A percentile compares a stretch with the other conserved stretches of the same genome.
These are phyloP conservation scores for Crematogaster levior DNA, from an alignment of 2,888 invertebrate genomes.

Conservation along the genomic window DNA sequence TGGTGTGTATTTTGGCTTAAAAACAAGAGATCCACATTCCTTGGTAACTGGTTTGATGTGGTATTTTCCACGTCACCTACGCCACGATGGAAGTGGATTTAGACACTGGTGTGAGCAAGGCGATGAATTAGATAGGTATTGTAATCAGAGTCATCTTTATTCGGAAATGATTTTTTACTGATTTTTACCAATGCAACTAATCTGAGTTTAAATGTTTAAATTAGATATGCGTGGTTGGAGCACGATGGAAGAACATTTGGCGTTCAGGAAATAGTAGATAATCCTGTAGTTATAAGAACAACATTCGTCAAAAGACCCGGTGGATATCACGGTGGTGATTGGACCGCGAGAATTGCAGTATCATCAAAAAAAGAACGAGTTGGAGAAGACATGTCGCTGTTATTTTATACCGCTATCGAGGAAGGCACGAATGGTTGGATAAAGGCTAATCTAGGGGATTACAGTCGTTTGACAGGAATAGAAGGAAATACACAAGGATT, in stretches of 20 bases:
- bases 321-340: conserved; percentile 95
- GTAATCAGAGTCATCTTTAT: conserved; percentile 70
- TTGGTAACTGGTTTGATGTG: conserved; percentile 98
- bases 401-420: conserved; percentile 95
- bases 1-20: conserved; percentile 95
- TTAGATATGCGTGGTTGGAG: conserved; percentile 93
- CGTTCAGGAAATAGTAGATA: conserved; percentile 94
- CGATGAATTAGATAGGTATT: conserved; percentile 91
- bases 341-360: conserved; percentile 94
- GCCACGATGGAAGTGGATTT: conserved; percentile 90
- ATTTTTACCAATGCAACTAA: background rate
- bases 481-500: conserved; percentile 92
- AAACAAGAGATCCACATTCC: conserved; percentile 95
- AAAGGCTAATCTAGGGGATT: conserved; percentile 85
- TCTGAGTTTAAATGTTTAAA: conserved; percentile 2
- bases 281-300: conserved; percentile 91
- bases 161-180: background rate
- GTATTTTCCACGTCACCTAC: conserved; percentile 92
- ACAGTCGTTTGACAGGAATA: conserved; percentile 87
- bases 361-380: conserved; percentile 82
- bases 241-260: conserved; percentile 98
- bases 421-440: conserved; percentile 89
- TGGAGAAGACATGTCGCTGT: conserved; percentile 88
- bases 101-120: conserved; percentile 97
- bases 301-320: conserved; percentile 95